Percentiles rank a stretch among this genome's conserved stretches.
Evolutionary conservation across 2,888 invertebrate genomes (phyloP).

Genomic region (Drosophila anomalipes): DNA sequence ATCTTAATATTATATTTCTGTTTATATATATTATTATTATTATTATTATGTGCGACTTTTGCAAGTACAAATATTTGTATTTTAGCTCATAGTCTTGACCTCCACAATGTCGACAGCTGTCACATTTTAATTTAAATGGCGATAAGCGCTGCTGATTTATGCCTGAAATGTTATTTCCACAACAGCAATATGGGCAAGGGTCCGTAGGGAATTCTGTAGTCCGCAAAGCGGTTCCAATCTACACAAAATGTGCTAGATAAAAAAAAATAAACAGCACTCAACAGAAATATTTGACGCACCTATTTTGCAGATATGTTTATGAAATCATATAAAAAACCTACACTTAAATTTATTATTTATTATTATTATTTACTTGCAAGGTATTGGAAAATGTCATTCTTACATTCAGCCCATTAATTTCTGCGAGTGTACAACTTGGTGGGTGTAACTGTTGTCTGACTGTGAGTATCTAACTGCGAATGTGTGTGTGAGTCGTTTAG

Average conservation of each 20-base stretch:
- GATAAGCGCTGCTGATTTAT: slow-evolving; percentile 48
- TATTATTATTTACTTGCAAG: not conserved
- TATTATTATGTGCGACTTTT: not conserved
- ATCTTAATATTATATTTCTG: not conserved
- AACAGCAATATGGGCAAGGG: slow-evolving; percentile 4
- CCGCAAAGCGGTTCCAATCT: slow-evolving; percentile 23
- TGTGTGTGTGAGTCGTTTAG: slow-evolving; percentile 16
- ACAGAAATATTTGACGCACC: slow-evolving; percentile 23
- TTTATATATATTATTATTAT: not conserved
- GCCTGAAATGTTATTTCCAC: slow-evolving; percentile 10
- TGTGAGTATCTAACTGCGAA: slow-evolving; percentile 13
- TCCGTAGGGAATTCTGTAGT: slow-evolving; percentile 39
- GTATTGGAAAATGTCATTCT: not conserved
- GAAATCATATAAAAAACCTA: not conserved
- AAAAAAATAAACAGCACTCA: not conserved
- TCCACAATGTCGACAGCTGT: slow-evolving; percentile 38
- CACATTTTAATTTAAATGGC: slow-evolving; percentile 38
- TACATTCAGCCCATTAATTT: slow-evolving; percentile 55
- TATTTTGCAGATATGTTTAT: not conserved
- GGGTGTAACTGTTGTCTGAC: slow-evolving; percentile 65
- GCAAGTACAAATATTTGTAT: not conserved
- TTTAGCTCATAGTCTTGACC: slow-evolving; percentile 26
- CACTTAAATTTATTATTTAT: not conserved
- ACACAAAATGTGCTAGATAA: slow-evolving; percentile 3
- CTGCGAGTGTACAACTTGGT: slow-evolving; percentile 66